phyloP scores from a whole-genome alignment of 2,113 vertebrate species.

The Tylochromis polylepis region DNA sequence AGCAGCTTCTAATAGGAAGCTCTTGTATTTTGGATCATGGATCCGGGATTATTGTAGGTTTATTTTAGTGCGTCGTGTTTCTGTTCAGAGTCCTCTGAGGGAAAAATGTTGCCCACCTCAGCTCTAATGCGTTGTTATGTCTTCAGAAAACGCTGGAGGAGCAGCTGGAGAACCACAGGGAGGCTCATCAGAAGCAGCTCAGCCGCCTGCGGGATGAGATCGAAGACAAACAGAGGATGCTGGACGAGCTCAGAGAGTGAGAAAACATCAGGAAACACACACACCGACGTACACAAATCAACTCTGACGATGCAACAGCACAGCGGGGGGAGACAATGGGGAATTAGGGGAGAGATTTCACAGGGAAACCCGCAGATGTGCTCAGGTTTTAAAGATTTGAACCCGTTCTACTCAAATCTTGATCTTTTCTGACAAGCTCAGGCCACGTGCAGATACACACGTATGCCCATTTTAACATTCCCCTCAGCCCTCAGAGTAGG shows the following conservation, averaged over 20 bases:
- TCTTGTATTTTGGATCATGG: not conserved
- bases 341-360: not conserved
- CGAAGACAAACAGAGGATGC: conserved; percentile 87
- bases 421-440: not conserved
- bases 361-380: not conserved
- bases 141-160: conserved; percentile 78
- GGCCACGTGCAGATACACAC: not conserved
- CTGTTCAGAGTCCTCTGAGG: not conserved
- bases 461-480: not conserved
- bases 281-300: not conserved
- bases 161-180: conserved; percentile 88
- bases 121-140: not conserved
- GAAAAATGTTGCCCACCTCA: not conserved
- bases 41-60: not conserved
- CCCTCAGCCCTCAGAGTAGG: not conserved
- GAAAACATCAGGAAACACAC: conserved; percentile 7
- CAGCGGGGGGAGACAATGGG: not conserved
- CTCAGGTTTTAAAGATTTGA: not conserved
- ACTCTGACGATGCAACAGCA: not conserved
- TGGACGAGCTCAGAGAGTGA: conserved; percentile 90
- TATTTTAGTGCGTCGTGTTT: not conserved
- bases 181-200: conserved; percentile 89
- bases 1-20: not conserved
- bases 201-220: conserved; percentile 86
- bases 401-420: not conserved